Evolutionary conservation across 1,140 invertebrate species (phyloP).

Genomic region (Heterodera carotae): DNA sequence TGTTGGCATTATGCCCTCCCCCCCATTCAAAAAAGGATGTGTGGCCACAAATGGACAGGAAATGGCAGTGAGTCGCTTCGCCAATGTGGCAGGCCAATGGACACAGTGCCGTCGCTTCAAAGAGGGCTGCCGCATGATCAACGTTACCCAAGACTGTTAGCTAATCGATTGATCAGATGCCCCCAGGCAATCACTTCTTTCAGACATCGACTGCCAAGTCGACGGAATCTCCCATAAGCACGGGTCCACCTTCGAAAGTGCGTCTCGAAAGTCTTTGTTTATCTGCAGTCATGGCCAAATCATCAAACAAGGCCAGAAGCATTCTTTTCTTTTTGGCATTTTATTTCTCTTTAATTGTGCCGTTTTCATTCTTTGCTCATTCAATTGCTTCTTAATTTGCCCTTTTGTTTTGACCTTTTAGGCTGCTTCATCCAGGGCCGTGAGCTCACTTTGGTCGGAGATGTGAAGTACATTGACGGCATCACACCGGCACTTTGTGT

Average conservation of each 20-base stretch:
- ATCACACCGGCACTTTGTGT: slow-evolving; percentile 45
- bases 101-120: slow-evolving; percentile 47
- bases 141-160: slow-evolving; percentile 49
- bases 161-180: background rate
- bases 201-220: slow-evolving; percentile 47
- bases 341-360: background rate
- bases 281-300: slow-evolving; percentile 48
- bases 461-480: slow-evolving; percentile 46
- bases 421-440: slow-evolving; percentile 44
- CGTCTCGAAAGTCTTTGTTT: slow-evolving; percentile 28
- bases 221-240: slow-evolving; percentile 42
- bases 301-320: slow-evolving; percentile 42
- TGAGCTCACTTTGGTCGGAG: slow-evolving; percentile 45
- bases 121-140: slow-evolving; percentile 52
- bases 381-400: background rate
- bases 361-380: background rate
- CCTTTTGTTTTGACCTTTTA: slow-evolving; percentile 30
- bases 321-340: too few species aligned
- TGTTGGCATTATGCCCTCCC: too few species aligned
- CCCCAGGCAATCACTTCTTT: background rate
- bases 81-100: slow-evolving; percentile 48
- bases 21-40: slow-evolving; percentile 37
- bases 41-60: slow-evolving; percentile 46
- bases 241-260: slow-evolving; percentile 42
- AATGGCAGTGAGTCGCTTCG: slow-evolving; percentile 38